Percentiles rank a stretch among this genome's conserved stretches.
These are phyloP conservation scores for Drosophila subquinaria DNA, from an alignment of 2,888 invertebrate species.

Conservation along the genomic window DNA sequence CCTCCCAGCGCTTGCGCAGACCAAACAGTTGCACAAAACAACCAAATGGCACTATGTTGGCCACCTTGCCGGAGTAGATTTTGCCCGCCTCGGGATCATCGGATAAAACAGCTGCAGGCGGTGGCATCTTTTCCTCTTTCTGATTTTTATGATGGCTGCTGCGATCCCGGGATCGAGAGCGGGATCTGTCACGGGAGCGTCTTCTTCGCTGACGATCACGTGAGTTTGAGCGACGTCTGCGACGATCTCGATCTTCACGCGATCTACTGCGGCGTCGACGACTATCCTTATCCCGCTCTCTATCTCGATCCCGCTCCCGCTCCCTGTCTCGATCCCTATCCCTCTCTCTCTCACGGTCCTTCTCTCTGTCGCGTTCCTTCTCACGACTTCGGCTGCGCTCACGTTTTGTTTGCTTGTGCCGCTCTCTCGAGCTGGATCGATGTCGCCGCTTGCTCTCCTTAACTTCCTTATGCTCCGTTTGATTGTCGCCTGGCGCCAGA, in stretches of 20 bases:
- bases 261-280: constrained; percentile 42
- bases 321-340: constrained; percentile 30
- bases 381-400: constrained; percentile 41
- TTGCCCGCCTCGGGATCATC: constrained; percentile 93
- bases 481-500: constrained; percentile 88
- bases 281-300: constrained; percentile 40
- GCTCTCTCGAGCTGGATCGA: constrained; percentile 63
- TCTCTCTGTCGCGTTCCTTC: constrained; percentile 29
- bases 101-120: constrained; percentile 86
- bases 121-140: constrained; percentile 79
- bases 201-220: constrained; percentile 39
- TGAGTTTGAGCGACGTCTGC: constrained; percentile 40
- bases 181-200: constrained; percentile 42
- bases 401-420: constrained; percentile 54
- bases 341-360: constrained; percentile 40
- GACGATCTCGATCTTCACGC: constrained; percentile 41
- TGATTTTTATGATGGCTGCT: constrained; percentile 75
- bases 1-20: constrained; percentile 95
- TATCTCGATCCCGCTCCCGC: constrained; percentile 25
- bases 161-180: constrained; percentile 53
- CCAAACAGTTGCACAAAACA: constrained; percentile 99
- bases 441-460: constrained; percentile 48
- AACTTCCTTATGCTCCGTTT: constrained; percentile 31
- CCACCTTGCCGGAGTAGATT: constrained; percentile 97
- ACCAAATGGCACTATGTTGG: constrained; percentile 98